Evolutionary conservation across 2,797 vertebrate species (phyloP).

Genomic region (Enteromius afrohamiltoni): DNA sequence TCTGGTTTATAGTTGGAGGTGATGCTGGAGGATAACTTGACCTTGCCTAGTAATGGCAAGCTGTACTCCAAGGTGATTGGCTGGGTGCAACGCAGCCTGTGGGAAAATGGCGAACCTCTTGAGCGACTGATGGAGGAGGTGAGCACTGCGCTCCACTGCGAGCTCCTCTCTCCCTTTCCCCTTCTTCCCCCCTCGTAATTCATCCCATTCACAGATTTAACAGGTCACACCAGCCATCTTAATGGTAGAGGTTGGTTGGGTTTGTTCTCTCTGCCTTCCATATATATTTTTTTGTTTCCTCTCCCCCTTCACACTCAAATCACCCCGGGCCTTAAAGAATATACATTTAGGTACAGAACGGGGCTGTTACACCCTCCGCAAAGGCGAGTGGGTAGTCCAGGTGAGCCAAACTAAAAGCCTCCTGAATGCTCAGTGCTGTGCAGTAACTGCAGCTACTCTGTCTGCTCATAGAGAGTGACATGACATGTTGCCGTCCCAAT

Average conservation of each 20-base stretch:
- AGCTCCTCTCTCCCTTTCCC: constrained; percentile 37
- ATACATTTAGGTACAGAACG: constrained; percentile 64
- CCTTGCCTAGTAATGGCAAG: constrained; percentile 96
- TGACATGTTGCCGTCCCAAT: constrained; percentile 77
- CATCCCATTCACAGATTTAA: constrained; percentile 50
- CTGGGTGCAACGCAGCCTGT: constrained; percentile 98
- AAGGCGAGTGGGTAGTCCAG: constrained; percentile 86
- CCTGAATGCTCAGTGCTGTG: constrained; percentile 77
- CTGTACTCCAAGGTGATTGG: constrained; percentile 97
- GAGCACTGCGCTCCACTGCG: constrained; percentile 76
- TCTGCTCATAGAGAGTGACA: constrained; percentile 55
- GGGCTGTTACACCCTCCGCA: constrained; percentile 75
- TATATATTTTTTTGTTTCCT: constrained; percentile 58
- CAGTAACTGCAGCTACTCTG: constrained; percentile 55
- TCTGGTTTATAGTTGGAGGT: constrained; percentile 89
- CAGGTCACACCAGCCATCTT: constrained; percentile 45
- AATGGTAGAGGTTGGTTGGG: constrained; percentile 62
- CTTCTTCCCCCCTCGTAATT: constrained; percentile 50
- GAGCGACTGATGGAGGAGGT: constrained; percentile 98
- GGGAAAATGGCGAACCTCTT: constrained; percentile 95
- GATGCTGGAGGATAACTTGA: constrained; percentile 95
- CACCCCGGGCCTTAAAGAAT: constrained; percentile 72
- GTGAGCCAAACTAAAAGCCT: constrained; percentile 83
- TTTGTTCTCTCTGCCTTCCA: constrained; percentile 66
- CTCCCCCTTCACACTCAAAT: constrained; percentile 74